These are phyloP conservation scores for Hemicrepidius hirtus DNA, from an alignment of 2,888 invertebrate species.

Conservation along the genomic window DNA sequence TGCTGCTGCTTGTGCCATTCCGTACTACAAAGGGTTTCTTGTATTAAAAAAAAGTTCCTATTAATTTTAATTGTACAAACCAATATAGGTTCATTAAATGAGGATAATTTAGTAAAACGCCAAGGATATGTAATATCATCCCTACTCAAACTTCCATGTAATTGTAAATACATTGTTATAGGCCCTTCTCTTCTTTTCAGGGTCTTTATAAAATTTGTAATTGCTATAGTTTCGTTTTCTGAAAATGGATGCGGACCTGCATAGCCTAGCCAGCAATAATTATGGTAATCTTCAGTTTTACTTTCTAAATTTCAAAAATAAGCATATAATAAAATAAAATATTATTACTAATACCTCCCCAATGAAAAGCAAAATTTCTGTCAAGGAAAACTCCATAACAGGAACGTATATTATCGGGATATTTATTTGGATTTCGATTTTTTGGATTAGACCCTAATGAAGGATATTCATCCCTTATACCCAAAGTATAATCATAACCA, in stretches of 20 bases:
- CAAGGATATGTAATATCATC: constrained; percentile 30
- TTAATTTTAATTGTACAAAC: neutral
- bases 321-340: neutral
- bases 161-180: constrained; percentile 30
- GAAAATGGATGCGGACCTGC: constrained; percentile 16
- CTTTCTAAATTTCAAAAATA: constrained; percentile 16
- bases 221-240: constrained; percentile 20
- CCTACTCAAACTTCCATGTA: neutral
- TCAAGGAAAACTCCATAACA: constrained; percentile 17
- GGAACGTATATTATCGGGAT: neutral
- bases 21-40: neutral
- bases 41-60: constrained; percentile 10
- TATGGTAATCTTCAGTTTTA: neutral
- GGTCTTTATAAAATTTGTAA: neutral
- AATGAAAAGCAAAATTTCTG: constrained; percentile 39
- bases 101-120: neutral
- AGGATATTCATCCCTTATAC: neutral
- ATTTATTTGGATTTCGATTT: neutral
- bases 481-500: constrained; percentile 80
- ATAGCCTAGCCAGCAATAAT: neutral
- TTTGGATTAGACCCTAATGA: neutral
- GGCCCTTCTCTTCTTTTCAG: neutral
- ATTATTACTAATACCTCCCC: constrained; percentile 24
- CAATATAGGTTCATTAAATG: constrained; percentile 23
- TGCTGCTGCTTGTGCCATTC: neutral